Conservation (phyloP, 1,140 invertebrate genomes). For the Ephestia elutella region DNA sequence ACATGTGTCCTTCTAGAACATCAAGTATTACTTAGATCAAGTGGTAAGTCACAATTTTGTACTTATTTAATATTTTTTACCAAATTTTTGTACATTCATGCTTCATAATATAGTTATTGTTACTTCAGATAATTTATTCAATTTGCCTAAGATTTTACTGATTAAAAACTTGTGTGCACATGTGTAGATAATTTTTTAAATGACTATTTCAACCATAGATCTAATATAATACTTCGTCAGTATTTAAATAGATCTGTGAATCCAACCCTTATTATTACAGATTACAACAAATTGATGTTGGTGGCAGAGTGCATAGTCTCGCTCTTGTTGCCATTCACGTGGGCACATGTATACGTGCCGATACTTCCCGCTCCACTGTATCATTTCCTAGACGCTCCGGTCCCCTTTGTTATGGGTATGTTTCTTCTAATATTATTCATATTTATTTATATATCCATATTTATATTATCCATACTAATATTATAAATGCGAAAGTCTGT, state of each 20-base stretch:
- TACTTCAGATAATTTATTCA: no score
- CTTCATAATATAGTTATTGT: no score
- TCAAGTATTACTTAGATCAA: constrained; percentile 95
- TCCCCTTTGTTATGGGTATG: constrained; percentile 98
- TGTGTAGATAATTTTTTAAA: no score
- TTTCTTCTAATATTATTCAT: not conserved
- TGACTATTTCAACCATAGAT: no score
- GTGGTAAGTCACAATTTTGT: constrained; percentile 76
- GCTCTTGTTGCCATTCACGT: constrained; percentile 94
- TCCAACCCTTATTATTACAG: constrained; percentile 67
- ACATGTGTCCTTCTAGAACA: constrained; percentile 97
- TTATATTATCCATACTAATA: no score
- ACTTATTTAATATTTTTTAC: no score
- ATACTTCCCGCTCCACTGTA: constrained; percentile 96
- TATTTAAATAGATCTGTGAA: not conserved
- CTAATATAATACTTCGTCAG: no score
- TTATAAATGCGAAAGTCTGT: no score
- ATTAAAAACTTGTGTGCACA: no score
- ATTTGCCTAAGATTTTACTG: no score
- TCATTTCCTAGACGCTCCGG: constrained; percentile 98
- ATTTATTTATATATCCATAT: no score
- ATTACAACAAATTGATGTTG: constrained; percentile 96
- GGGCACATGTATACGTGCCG: constrained; percentile 99
- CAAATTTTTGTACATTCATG: no score
- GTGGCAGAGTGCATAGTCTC: constrained; percentile 95